phyloP scores from a whole-genome alignment of 1,140 invertebrate species.

The Drosophila carrolli region DNA sequence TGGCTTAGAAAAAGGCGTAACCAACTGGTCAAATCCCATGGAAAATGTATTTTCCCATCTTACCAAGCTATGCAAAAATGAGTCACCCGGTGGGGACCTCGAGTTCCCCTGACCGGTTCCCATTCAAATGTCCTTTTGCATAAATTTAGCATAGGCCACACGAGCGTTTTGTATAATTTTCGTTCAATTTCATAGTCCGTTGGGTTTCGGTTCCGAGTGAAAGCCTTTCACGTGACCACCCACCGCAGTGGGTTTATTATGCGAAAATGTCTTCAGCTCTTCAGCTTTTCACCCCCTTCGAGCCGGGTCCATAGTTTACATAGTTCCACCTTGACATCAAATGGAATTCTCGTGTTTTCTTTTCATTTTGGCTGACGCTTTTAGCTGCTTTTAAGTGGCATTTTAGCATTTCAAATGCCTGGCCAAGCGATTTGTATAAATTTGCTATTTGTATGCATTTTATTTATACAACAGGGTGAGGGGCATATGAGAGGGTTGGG shows the following conservation, averaged over 20 bases:
- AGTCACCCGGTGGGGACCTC: slow-evolving; percentile 20
- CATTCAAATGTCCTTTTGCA: slow-evolving; percentile 62
- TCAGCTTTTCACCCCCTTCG: background rate
- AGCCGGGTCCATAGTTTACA: slow-evolving; percentile 68
- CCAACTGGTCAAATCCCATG: slow-evolving; percentile 22
- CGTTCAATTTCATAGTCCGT: slow-evolving; percentile 83
- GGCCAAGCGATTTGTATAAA: slow-evolving; percentile 77
- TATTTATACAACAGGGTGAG: slow-evolving; percentile 52
- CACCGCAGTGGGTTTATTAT: slow-evolving; percentile 54
- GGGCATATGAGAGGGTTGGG: background rate
- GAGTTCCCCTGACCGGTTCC: background rate
- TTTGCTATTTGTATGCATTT: slow-evolving; percentile 83
- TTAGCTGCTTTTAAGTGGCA: slow-evolving; percentile 79
- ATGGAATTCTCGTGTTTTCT: slow-evolving; percentile 82
- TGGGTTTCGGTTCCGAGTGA: slow-evolving; percentile 62
- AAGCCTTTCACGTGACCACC: slow-evolving; percentile 71
- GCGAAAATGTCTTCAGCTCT: slow-evolving; percentile 33
- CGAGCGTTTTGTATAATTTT: slow-evolving; percentile 76
- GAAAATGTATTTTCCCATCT: slow-evolving; percentile 11
- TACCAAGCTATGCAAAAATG: slow-evolving; percentile 38
- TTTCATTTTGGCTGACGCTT: slow-evolving; percentile 76
- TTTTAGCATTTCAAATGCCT: slow-evolving; percentile 81
- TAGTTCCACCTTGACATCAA: slow-evolving; percentile 81
- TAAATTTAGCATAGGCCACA: slow-evolving; percentile 65
- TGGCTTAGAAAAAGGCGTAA: slow-evolving; percentile 7